phyloP scores from a whole-genome alignment of 2,888 invertebrate species.

The Dichetophora obliterata region DNA sequence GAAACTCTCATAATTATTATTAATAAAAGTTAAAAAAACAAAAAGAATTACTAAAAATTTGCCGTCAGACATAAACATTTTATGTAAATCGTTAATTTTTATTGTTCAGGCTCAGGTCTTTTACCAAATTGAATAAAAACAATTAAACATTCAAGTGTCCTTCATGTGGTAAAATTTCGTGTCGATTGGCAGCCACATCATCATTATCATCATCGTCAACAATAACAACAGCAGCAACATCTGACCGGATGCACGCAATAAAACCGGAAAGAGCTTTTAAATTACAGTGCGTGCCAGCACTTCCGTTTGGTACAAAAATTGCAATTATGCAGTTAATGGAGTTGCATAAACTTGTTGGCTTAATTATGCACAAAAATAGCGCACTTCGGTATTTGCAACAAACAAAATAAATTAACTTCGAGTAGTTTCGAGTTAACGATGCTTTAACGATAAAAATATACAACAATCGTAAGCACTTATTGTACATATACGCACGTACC shows the following conservation, averaged over 20 bases:
- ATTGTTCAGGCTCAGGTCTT: background rate
- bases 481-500: no score
- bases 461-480: no score
- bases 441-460: no score
- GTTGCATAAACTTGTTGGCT: slow-evolving; percentile 31
- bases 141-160: slow-evolving; percentile 31
- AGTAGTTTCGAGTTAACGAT: no score
- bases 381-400: slow-evolving; percentile 3
- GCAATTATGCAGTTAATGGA: slow-evolving; percentile 38
- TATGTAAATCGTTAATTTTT: background rate
- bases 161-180: slow-evolving; percentile 27
- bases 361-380: slow-evolving; percentile 23
- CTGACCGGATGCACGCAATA: slow-evolving; percentile 1
- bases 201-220: background rate
- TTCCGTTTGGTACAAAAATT: slow-evolving; percentile 22
- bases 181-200: slow-evolving; percentile 28
- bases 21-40: background rate
- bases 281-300: slow-evolving; percentile 23
- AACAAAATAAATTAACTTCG: slow-evolving; percentile 7
- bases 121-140: slow-evolving; percentile 28
- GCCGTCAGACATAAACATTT: background rate
- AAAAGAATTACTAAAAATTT: background rate
- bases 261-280: slow-evolving; percentile 19
- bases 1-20: no score
- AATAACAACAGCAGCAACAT: background rate